Evolutionary conservation across 2,888 invertebrate genomes (phyloP).

Genomic region (Coremacera marginata): DNA sequence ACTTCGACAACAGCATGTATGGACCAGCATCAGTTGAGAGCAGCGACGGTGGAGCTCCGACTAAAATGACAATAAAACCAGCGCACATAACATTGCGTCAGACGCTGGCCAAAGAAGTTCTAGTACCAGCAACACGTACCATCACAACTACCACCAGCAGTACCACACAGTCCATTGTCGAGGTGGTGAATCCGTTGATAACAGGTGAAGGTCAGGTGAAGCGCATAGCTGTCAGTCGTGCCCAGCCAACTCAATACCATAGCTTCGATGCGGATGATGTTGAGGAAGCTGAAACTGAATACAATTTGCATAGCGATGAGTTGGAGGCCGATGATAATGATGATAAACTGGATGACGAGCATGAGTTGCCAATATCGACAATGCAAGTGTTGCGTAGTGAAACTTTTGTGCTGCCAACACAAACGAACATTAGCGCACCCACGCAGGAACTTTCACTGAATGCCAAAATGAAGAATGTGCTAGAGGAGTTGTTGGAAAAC

Average conservation of each 20-base stretch:
- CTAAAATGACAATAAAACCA: constrained; percentile 61
- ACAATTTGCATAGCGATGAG: constrained; percentile 34
- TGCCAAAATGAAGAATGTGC: constrained; percentile 70
- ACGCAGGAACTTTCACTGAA: constrained; percentile 66
- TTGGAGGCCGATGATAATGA: constrained; percentile 31
- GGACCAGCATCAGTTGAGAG: constrained; percentile 62
- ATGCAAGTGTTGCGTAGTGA: constrained; percentile 58
- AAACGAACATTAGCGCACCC: constrained; percentile 15
- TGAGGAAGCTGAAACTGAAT: constrained; percentile 38
- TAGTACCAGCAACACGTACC: constrained; percentile 41
- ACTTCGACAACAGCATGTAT: constrained; percentile 51
- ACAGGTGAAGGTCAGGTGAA: constrained; percentile 67
- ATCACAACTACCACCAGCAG: constrained; percentile 22
- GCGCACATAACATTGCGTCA: constrained; percentile 63
- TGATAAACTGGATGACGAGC: constrained; percentile 35
- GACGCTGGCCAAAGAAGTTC: constrained; percentile 59
- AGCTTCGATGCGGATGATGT: constrained; percentile 57
- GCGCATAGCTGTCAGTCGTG: constrained; percentile 66
- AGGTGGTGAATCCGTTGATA: constrained; percentile 69
- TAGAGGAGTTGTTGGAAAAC: constrained; percentile 68
- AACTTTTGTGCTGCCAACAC: constrained; percentile 58
- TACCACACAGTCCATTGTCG: constrained; percentile 62
- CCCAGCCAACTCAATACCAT: constrained; percentile 58
- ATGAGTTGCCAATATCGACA: constrained; percentile 38
- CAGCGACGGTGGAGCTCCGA: constrained; percentile 46